These are phyloP conservation scores for Hydrophis major DNA, from an alignment of 2,797 vertebrate genomes.

Conservation along the genomic window DNA sequence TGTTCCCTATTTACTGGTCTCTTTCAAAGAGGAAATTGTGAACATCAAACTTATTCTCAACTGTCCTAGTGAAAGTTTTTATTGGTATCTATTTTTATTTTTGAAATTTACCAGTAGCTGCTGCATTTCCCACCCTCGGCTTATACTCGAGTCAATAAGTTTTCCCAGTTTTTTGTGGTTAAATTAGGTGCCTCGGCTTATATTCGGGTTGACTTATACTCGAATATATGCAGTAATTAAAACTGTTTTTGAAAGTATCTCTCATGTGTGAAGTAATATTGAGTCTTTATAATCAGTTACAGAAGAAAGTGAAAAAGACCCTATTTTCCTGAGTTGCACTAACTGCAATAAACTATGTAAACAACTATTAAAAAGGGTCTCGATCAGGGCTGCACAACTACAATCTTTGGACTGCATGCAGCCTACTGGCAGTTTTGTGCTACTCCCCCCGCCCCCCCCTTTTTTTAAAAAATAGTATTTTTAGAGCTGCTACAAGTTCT, in stretches of 20 bases:
- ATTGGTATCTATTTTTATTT: no score
- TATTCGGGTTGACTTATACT: no score
- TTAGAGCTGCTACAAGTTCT: background rate
- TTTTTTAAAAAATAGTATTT: background rate
- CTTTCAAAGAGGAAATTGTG: no score
- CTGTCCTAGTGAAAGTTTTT: no score
- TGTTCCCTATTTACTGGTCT: no score
- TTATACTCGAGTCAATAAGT: no score
- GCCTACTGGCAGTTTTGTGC: background rate
- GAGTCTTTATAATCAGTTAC: background rate
- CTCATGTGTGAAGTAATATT: background rate
- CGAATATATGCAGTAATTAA: background rate
- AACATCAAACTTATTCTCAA: no score
- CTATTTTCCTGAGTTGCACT: no score
- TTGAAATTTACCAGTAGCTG: no score
- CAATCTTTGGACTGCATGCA: background rate
- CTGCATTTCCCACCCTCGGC: no score
- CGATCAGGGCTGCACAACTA: background rate
- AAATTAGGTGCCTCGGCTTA: no score
- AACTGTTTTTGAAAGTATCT: background rate
- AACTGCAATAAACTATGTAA: background rate
- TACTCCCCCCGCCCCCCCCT: fast-evolving
- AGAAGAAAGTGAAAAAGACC: background rate
- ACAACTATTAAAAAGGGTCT: background rate
- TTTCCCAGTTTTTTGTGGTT: no score